phyloP scores from a whole-genome alignment of 2,797 vertebrate genomes.

The Enteromius viviparus region DNA sequence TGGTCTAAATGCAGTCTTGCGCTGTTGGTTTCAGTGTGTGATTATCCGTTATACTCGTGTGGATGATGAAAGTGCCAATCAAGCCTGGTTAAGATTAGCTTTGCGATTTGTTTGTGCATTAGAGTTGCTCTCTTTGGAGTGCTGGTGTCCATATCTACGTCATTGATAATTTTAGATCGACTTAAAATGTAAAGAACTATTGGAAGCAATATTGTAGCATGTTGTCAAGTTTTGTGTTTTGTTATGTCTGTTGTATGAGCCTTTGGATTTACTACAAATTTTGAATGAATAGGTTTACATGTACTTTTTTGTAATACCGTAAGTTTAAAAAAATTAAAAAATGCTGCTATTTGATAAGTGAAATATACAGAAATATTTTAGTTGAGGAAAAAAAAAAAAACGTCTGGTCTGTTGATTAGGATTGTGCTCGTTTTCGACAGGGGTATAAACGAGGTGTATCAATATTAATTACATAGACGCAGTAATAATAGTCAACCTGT shows the following conservation, averaged over 20 bases:
- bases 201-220: constrained; percentile 89
- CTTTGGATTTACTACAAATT: constrained; percentile 85
- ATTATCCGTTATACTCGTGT: constrained; percentile 86
- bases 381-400: constrained; percentile 75
- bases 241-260: constrained; percentile 85
- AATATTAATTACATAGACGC: constrained; percentile 81
- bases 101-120: constrained; percentile 86
- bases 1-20: constrained; percentile 87
- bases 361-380: constrained; percentile 87
- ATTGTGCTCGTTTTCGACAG: constrained; percentile 73
- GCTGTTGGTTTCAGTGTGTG: constrained; percentile 84
- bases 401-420: constrained; percentile 84
- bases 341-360: constrained; percentile 89
- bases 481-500: constrained; percentile 84
- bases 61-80: constrained; percentile 86
- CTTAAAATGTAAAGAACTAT: constrained; percentile 83
- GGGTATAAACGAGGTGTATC: constrained; percentile 82
- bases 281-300: constrained; percentile 89
- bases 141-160: constrained; percentile 86
- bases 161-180: constrained; percentile 77
- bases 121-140: constrained; percentile 79
- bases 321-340: constrained; percentile 76
- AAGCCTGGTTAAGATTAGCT: constrained; percentile 88
- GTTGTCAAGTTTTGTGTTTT: constrained; percentile 87
- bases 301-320: constrained; percentile 82